Evolutionary conservation across 2,888 invertebrate species (phyloP).

Genomic region (Oasisia sp.): DNA sequence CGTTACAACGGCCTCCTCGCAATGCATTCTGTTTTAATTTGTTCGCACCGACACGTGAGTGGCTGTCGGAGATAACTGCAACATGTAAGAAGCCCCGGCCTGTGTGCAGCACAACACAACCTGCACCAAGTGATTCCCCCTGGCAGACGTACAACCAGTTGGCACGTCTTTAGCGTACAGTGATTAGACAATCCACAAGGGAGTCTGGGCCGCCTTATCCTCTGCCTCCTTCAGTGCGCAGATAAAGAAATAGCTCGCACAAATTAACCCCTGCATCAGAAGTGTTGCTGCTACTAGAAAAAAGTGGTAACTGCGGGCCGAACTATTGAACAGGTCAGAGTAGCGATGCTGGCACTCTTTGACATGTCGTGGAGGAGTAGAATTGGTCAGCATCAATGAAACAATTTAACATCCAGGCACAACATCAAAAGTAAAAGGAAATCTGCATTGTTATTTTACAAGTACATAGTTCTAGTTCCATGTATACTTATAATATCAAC

Average conservation of each 20-base stretch:
- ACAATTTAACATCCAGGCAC: background rate
- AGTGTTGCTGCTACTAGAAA: background rate
- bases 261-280: background rate
- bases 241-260: conserved; percentile 7
- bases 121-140: conserved; percentile 1
- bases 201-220: background rate
- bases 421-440: background rate
- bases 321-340: background rate
- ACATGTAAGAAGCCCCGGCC: background rate
- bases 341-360: background rate
- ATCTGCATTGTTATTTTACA: no score
- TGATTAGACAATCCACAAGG: background rate
- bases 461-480: no score
- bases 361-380: background rate
- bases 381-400: background rate
- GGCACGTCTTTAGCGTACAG: background rate
- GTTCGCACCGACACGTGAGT: background rate
- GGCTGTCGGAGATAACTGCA: background rate
- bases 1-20: background rate
- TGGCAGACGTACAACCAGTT: background rate
- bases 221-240: background rate
- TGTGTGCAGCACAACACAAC: background rate
- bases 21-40: background rate
- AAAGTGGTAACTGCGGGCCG: background rate
- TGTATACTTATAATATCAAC: no score